Evolutionary conservation across 2,797 vertebrate genomes (phyloP), one percentile per base, ranked within the genome.

Genomic region (Amazonetta brasiliensis): DNA sequence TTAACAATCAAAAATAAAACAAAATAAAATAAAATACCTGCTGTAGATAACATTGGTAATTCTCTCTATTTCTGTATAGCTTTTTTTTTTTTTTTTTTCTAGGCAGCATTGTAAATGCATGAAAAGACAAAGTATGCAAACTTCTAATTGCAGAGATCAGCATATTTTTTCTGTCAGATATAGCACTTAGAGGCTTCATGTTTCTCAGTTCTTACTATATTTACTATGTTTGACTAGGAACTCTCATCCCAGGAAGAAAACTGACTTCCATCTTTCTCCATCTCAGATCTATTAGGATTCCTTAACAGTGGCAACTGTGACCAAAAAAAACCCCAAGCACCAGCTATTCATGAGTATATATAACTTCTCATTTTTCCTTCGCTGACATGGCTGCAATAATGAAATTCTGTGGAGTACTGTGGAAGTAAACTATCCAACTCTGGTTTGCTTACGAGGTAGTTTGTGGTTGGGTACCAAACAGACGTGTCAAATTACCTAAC

Each of bases 381-480:
- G 82, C 91, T 97, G 87, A 89, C 95, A 92, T 78, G 93, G 75
- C 63, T 90, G 1, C 31, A 95, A 73, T 94, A 96, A 97, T 89
- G 68, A 96, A 87, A 89, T 91, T 12, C 81, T 22, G 86, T 83
- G 80, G 44, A 95, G 78, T 83, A 18, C 87, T 56, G 33, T 87
- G 94, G 87, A 95, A 96, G 60, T 87, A 97, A 94, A 63, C 35
- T 95, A 97, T 86, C 86, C 76, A 94, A 44, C 73, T 77, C 78
- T 83, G 95, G 94, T 96, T 96, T 94, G 81, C 93, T 96, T 97
- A 97, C 97, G 97, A 98, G 94, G 97, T 97, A 97, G 97, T 97
- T 98, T 98, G 98, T 97, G 98, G 98, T 97, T 33, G 87, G 94
- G 95, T 74, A 68, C 95, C 96, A 97, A 96, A 97, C 94, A 98